A percentile compares a stretch with the other conserved stretches of the same genome.
These are phyloP conservation scores for Delia radicum DNA, from an alignment of 1,140 invertebrate genomes.

Conservation along the genomic window DNA sequence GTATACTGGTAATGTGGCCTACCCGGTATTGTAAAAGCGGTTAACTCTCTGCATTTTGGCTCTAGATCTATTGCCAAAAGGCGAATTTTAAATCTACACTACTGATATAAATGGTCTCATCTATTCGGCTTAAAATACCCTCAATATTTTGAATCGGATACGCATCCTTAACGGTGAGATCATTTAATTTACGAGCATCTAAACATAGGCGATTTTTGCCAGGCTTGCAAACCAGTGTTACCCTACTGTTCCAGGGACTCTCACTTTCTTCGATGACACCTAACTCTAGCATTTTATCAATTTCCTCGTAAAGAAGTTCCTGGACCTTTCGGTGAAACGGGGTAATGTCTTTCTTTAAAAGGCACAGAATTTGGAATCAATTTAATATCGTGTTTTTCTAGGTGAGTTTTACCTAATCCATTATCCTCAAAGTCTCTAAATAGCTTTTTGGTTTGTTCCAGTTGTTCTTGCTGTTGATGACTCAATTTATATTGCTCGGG, in stretches of 20 bases:
- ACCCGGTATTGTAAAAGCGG: conserved; percentile 34
- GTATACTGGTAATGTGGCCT: conserved; percentile 16
- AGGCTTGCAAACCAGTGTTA: background rate
- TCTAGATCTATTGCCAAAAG: background rate
- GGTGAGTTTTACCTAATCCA: background rate
- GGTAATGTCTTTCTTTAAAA: background rate
- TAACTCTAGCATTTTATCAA: background rate
- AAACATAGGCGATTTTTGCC: conserved; percentile 16
- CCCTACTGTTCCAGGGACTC: background rate
- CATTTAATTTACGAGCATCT: conserved; percentile 22
- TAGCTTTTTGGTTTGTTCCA: background rate
- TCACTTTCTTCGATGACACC: background rate
- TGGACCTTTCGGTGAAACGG: background rate
- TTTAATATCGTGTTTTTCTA: background rate
- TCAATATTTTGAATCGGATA: conserved; percentile 22
- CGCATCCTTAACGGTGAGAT: conserved; percentile 11
- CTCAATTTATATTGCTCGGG: background rate
- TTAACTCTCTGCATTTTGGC: background rate
- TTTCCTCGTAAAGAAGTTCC: background rate
- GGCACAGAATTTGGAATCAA: background rate
- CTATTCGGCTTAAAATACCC: conserved; percentile 6
- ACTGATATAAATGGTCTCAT: background rate
- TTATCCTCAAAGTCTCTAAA: background rate
- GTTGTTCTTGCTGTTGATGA: background rate
- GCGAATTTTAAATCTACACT: background rate